Percentiles rank a stretch among this genome's conserved stretches.
Conservation (phyloP, 2,888 invertebrate genomes). For the Glyphotaelius pellucidus region DNA sequence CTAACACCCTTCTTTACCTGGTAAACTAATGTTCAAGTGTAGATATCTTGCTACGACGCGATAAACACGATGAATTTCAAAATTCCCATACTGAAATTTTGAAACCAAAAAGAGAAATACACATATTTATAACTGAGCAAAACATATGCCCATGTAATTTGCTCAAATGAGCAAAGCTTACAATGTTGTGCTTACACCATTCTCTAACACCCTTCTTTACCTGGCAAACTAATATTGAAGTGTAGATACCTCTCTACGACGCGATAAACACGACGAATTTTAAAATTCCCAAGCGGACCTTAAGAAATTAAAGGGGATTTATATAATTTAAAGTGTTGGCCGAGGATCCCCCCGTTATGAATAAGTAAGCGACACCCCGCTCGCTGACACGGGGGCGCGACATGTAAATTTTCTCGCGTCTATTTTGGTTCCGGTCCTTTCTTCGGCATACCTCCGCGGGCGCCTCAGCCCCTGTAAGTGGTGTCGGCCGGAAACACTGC, state of each 20-base stretch:
- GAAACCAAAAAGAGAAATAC: no score
- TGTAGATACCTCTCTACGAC: background rate
- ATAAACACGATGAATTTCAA: no score
- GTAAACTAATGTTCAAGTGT: no score
- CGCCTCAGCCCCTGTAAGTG: conserved; percentile 57
- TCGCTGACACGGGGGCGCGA: conserved; percentile 26
- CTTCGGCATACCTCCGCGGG: conserved; percentile 58
- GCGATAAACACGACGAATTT: background rate
- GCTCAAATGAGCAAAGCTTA: no score
- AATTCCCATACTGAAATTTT: no score
- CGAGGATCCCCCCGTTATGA: conserved; percentile 13
- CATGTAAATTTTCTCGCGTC: conserved; percentile 54
- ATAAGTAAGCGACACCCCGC: conserved; percentile 34
- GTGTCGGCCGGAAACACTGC: conserved; percentile 61
- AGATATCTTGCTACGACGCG: no score
- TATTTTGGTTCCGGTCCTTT: conserved; percentile 63
- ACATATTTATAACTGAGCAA: no score
- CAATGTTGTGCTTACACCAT: no score
- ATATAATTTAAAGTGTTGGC: conserved; percentile 7
- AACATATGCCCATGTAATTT: no score
- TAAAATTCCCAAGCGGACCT: background rate
- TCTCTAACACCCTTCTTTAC: background rate
- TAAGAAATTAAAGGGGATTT: conserved; percentile 31
- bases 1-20: no score
- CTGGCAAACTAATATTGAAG: background rate